These are phyloP conservation scores for Catocala sponsa DNA, from an alignment of 2,888 invertebrate genomes.

Conservation along the genomic window DNA sequence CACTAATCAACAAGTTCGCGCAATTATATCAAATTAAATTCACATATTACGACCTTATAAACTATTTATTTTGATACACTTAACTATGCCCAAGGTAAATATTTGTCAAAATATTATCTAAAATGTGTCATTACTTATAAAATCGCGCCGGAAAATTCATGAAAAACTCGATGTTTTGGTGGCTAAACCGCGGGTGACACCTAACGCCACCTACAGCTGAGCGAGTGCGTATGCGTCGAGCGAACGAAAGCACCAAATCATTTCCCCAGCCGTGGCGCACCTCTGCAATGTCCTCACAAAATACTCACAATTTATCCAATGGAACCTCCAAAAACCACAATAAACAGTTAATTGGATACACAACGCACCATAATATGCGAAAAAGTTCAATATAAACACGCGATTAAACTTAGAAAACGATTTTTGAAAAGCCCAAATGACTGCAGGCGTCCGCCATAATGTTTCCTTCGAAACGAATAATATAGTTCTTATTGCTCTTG, in stretches of 20 bases:
- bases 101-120: conserved; percentile 62
- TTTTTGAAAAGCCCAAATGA: conserved; percentile 88
- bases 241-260: conserved; percentile 88
- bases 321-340: conserved; percentile 84
- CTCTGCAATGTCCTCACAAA: conserved; percentile 86
- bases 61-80: conserved; percentile 44
- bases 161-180: conserved; percentile 86
- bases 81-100: conserved; percentile 51
- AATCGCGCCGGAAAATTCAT: conserved; percentile 86
- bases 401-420: conserved; percentile 87
- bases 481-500: conserved; percentile 89
- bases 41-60: conserved; percentile 42
- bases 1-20: conserved; percentile 76
- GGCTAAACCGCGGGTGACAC: conserved; percentile 75
- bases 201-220: conserved; percentile 88
- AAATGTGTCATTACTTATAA: conserved; percentile 69
- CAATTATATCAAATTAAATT: conserved; percentile 69
- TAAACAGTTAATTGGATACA: conserved; percentile 84
- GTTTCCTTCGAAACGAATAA: conserved; percentile 89
- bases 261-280: conserved; percentile 89
- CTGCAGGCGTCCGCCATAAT: conserved; percentile 88
- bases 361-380: conserved; percentile 86
- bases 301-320: conserved; percentile 85
- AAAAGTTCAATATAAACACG: conserved; percentile 88
- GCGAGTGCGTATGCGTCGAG: conserved; percentile 86